Evolutionary conservation across 2,888 invertebrate genomes (phyloP), one percentile per base, ranked within the genome.

Genomic region (Mythimna albipuncta): DNA sequence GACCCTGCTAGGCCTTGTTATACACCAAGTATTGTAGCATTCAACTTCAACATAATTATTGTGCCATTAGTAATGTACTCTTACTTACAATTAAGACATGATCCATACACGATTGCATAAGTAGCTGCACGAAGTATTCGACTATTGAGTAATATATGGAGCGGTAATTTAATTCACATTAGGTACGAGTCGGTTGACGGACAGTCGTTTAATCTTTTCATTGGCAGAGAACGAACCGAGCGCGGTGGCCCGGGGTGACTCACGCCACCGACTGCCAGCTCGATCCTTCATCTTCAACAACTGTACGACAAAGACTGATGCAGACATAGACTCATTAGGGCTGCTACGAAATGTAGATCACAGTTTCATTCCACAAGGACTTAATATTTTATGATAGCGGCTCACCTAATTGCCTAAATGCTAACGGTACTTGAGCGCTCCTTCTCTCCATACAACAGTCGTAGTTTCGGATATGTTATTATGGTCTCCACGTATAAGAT

Each of bases 81-180:
- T 19, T 47, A 79, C 69, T 11, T 50, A 63, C 64, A 68, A 81
- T 81, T 77, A 76, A 55, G 62, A 55, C 41, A 64, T 75, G 69
- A 82, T 82, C 41, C 52, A 62, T 76, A 80, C 74, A 71, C 71
- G 74, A 82, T 87, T 85, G 69, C 79, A 74, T 66, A 64, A 73
- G 64, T 57, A 26, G 55, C 44, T 66, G 61, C 57, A 75, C 62
- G 63, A 71, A 65, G 80, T 65, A 79, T 80, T 83, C 82, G 73
- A 81, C 80, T 82, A 79, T 85, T 81, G 73, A 70, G 72, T 82
- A 88, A 89, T 88, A 91, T 82, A 90, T 89, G 91, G 89, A 88
- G 88, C 85, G 90, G 89, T 92, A 90, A 93, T 94, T 94, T 92
- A 92, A 93, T 93, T 94, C 92, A 90, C 93, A 93, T 94, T 93